A percentile compares a stretch with the other conserved stretches of the same genome.
These are phyloP conservation scores for Dendrolimus houi DNA, from an alignment of 2,888 invertebrate genomes.

Conservation along the genomic window DNA sequence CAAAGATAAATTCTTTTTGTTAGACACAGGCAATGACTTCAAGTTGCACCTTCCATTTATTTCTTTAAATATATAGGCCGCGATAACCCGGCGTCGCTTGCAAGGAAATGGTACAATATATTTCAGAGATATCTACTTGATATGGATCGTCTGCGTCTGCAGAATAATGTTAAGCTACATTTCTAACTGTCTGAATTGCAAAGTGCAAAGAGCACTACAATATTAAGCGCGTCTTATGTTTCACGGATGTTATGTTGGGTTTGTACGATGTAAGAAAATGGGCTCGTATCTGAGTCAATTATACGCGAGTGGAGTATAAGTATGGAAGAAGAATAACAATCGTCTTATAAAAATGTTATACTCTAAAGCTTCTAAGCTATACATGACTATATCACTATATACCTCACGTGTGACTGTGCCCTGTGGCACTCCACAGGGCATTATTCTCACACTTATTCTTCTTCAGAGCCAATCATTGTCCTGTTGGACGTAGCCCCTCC, in stretches of 20 bases:
- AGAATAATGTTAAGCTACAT: slow-evolving; percentile 24
- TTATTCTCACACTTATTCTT: no score
- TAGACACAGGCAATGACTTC: slow-evolving; percentile 7
- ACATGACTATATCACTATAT: no score
- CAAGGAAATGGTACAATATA: slow-evolving; percentile 49
- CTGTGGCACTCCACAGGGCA: no score
- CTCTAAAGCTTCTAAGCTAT: no score
- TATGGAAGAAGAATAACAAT: no score
- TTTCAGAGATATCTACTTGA: slow-evolving; percentile 43
- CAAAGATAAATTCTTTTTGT: not conserved
- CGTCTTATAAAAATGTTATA: no score
- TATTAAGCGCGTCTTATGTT: not conserved
- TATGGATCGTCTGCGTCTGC: slow-evolving; percentile 29
- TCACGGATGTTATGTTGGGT: not conserved
- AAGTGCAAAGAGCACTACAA: slow-evolving; percentile 4
- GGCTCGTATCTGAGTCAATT: no score
- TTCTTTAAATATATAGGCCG: slow-evolving; percentile 28
- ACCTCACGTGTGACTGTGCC: no score
- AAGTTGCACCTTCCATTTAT: slow-evolving; percentile 15
- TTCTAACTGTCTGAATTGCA: slow-evolving; percentile 13
- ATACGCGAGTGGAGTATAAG: no score
- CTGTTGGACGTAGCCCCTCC: no score
- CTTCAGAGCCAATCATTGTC: no score
- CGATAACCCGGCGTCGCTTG: slow-evolving; percentile 39
- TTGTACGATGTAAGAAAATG: not conserved